These are phyloP conservation scores for Agrotis ipsilon DNA, from an alignment of 2,888 invertebrate species.

Conservation along the genomic window DNA sequence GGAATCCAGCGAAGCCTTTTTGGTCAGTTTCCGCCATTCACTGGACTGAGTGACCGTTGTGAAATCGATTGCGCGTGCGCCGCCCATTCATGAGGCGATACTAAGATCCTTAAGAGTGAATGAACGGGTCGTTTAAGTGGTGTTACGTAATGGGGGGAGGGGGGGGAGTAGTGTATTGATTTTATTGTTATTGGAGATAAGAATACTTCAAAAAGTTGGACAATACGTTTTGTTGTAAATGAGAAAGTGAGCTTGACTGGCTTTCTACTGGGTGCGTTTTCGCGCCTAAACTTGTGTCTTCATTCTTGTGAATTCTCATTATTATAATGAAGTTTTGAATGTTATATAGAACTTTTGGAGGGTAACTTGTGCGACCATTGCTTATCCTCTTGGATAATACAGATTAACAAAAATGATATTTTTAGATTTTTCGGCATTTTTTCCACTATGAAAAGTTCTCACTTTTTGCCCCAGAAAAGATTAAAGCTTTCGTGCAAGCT, in stretches of 20 bases:
- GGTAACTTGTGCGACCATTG: no score
- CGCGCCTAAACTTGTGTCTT: background rate
- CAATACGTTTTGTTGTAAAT: background rate
- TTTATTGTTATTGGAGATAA: slow-evolving; percentile 30
- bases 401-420: no score
- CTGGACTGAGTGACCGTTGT: slow-evolving; percentile 72
- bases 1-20: slow-evolving; percentile 77
- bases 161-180: slow-evolving; percentile 10
- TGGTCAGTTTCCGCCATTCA: slow-evolving; percentile 72
- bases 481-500: background rate
- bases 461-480: background rate
- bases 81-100: slow-evolving; percentile 77
- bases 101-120: slow-evolving; percentile 72
- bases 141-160: slow-evolving; percentile 45
- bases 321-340: background rate
- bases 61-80: slow-evolving; percentile 77
- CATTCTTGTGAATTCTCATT: no score
- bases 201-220: slow-evolving; percentile 18
- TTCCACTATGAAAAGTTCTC: background rate
- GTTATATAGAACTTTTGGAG: background rate
- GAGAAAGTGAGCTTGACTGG: slow-evolving; percentile 1
- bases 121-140: slow-evolving; percentile 57
- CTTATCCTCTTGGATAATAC: no score
- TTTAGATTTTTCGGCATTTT: background rate
- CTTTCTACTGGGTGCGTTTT: background rate